Percentiles rank a stretch among this genome's conserved stretches.
Conservation (phyloP, 2,888 invertebrate genomes). For the Eupithecia dodoneata region DNA sequence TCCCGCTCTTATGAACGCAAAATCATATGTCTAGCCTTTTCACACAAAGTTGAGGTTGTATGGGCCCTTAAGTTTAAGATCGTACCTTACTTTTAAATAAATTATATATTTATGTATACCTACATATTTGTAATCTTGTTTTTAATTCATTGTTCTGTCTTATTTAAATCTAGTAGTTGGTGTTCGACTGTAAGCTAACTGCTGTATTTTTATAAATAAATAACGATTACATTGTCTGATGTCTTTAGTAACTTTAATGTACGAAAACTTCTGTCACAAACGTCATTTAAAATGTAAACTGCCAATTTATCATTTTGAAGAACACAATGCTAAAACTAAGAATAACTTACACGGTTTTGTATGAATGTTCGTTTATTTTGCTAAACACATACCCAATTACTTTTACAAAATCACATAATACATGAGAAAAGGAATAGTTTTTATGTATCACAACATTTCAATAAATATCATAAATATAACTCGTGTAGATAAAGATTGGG, state of each 20-base stretch:
- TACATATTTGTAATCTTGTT: too few relatives aligned
- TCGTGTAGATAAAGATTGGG: neutral
- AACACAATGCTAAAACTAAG: neutral
- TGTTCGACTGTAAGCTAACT: too few relatives aligned
- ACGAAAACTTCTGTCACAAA: neutral
- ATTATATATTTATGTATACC: too few relatives aligned
- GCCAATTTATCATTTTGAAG: neutral
- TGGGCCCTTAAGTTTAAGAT: too few relatives aligned
- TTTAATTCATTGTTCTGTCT: too few relatives aligned
- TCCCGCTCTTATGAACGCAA: too few relatives aligned
- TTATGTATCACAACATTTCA: slow-evolving; percentile 44
- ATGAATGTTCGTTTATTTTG: slow-evolving; percentile 58
- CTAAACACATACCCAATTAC: slow-evolving; percentile 54
- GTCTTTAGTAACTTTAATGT: neutral
- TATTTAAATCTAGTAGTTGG: too few relatives aligned
- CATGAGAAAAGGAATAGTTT: slow-evolving; percentile 65
- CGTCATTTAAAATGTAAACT: neutral
- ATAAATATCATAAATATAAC: slow-evolving; percentile 1
- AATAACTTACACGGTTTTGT: slow-evolving; percentile 14
- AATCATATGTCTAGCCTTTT: too few relatives aligned
- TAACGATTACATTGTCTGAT: too few relatives aligned
- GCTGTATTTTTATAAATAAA: too few relatives aligned
- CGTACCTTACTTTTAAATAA: too few relatives aligned
- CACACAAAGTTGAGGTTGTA: too few relatives aligned
- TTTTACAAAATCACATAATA: slow-evolving; percentile 58